These are phyloP conservation scores for Diadophis punctatus DNA, from an alignment of 2,113 vertebrate species.

Conservation along the genomic window DNA sequence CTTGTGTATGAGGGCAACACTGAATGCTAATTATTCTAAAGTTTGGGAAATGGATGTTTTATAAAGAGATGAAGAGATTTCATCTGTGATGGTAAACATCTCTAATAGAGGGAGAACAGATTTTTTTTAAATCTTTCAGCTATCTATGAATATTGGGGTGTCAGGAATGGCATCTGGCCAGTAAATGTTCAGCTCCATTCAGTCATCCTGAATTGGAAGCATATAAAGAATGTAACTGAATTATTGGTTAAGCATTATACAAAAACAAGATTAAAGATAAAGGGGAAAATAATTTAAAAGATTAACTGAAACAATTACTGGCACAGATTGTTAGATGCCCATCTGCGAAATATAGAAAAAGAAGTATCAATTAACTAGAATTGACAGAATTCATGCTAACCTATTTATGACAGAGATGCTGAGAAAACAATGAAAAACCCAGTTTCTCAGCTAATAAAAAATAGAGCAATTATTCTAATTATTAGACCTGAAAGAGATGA, in stretches of 20 bases:
- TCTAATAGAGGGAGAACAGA: background rate
- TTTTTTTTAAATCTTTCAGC: background rate
- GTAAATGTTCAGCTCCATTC: too few species aligned
- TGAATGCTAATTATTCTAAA: constrained; percentile 7
- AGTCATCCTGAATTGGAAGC: background rate
- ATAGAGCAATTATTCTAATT: background rate
- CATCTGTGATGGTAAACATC: background rate
- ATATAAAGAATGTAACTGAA: background rate
- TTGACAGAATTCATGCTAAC: background rate
- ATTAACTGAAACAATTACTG: background rate
- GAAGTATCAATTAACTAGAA: background rate
- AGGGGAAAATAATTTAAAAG: background rate
- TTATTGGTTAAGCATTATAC: background rate
- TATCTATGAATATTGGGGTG: background rate
- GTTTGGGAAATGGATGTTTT: background rate
- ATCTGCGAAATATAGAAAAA: background rate
- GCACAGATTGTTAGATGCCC: background rate
- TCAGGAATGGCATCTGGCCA: too few species aligned
- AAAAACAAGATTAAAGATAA: background rate
- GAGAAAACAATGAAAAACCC: background rate
- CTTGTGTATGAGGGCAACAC: background rate
- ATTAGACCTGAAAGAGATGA: background rate
- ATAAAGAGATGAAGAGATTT: background rate
- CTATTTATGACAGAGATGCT: background rate
- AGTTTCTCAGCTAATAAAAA: background rate